Percentiles rank a stretch among this genome's conserved stretches.
Evolutionary conservation across 2,113 vertebrate species (phyloP).

Genomic region (Isichthys henryi): DNA sequence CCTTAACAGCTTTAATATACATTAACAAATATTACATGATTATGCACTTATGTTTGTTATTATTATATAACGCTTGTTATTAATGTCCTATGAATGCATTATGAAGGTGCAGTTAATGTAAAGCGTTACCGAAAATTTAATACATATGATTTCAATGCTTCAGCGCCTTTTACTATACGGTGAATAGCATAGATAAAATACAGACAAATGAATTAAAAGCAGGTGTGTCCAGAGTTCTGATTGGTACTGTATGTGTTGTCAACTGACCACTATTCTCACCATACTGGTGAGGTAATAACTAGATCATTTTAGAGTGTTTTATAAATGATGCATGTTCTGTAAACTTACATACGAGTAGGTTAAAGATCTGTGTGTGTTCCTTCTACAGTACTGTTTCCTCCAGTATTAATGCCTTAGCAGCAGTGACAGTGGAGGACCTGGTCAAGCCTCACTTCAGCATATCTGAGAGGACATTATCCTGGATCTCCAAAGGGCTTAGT

Average conservation of each 20-base stretch:
- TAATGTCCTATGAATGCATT: too few species aligned
- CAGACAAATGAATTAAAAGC: neutral
- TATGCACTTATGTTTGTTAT: too few species aligned
- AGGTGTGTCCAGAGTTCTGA: neutral
- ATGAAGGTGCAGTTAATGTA: too few species aligned
- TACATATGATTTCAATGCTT: neutral
- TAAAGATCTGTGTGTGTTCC: conserved; percentile 4
- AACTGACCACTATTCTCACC: neutral
- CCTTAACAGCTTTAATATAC: too few species aligned
- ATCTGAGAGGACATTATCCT: conserved; percentile 64
- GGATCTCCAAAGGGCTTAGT: conserved; percentile 73
- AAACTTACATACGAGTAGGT: neutral
- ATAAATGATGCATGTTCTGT: neutral
- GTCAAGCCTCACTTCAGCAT: conserved; percentile 59
- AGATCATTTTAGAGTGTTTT: neutral
- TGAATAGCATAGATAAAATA: neutral
- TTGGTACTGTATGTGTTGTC: neutral
- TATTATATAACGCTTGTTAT: too few species aligned
- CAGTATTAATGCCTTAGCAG: conserved; percentile 75
- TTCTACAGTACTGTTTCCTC: conserved; percentile 74
- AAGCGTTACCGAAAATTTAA: neutral
- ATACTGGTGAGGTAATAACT: neutral
- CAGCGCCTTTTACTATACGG: neutral
- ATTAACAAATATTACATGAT: too few species aligned
- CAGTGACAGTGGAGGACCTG: conserved; percentile 75